Conservation (phyloP, 2,113 vertebrate genomes). For the Ibidorhyncha struthersii region DNA sequence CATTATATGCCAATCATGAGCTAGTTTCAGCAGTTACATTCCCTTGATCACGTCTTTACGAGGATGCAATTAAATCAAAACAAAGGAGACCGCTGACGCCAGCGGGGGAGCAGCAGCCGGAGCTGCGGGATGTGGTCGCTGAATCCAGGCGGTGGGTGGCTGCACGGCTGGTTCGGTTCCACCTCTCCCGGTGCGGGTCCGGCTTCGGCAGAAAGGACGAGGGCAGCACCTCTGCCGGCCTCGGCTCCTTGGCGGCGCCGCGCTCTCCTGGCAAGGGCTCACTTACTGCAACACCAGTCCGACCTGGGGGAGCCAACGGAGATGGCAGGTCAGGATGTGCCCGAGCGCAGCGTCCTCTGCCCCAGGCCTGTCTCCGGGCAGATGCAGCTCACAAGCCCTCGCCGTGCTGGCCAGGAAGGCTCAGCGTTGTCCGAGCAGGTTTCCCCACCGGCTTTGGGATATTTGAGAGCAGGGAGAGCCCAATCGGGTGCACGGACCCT, state of each 20-base stretch:
- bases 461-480: background rate
- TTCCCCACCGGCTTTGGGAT: too few relatives aligned
- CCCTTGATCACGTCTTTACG: constrained; percentile 72
- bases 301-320: constrained; percentile 74
- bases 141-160: constrained; percentile 3
- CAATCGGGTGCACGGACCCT: rapidly evolving
- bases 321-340: background rate
- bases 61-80: constrained; percentile 67
- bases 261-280: constrained; percentile 67
- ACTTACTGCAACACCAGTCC: constrained; percentile 96
- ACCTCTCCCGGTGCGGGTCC: constrained; percentile 16
- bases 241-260: constrained; percentile 72
- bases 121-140: background rate
- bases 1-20: constrained; percentile 79
- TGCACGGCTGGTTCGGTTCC: background rate
- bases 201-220: constrained; percentile 58
- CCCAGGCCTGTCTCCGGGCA: rapidly evolving
- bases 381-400: rapidly evolving
- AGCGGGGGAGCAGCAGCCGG: constrained; percentile 5
- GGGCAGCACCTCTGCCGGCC: constrained; percentile 69
- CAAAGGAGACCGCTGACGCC: constrained; percentile 39
- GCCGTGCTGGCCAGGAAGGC: background rate
- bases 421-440: rapidly evolving
- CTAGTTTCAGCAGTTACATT: constrained; percentile 81
- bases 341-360: rapidly evolving